phyloP scores from a whole-genome alignment of 2,113 vertebrate species.

The Erinaceus europaeus region DNA sequence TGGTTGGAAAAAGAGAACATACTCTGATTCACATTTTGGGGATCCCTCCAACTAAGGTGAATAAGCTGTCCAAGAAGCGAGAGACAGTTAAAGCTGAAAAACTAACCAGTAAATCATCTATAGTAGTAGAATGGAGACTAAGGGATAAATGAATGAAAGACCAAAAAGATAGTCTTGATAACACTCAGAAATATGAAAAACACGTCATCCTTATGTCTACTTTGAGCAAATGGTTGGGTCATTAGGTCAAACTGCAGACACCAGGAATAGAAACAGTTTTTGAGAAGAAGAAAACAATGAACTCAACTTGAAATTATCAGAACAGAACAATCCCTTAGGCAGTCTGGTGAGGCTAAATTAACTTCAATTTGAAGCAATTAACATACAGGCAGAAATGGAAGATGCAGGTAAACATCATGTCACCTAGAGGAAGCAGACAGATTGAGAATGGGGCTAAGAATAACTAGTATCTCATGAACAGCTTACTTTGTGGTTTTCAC shows the following conservation, averaged over 20 bases:
- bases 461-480: not conserved
- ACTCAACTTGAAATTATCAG: not conserved
- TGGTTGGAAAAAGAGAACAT: not conserved
- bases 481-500: not conserved
- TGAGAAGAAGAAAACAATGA: not conserved
- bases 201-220: not conserved
- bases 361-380: not conserved
- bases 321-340: not conserved
- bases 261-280: not conserved
- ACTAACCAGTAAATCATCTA: not conserved
- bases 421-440: not conserved
- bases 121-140: not conserved
- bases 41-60: not conserved
- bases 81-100: not conserved
- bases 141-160: not conserved
- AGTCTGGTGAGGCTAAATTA: not conserved
- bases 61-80: not conserved
- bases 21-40: not conserved
- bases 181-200: not conserved
- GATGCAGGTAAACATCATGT: not conserved
- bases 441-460: not conserved
- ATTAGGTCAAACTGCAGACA: not conserved
- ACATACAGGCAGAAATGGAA: constrained; percentile 3
- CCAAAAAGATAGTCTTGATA: not conserved
- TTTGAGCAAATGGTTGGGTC: not conserved